A percentile compares a stretch with the other conserved stretches of the same genome.
These are phyloP conservation scores for Holothuria scabra DNA, from an alignment of 53 echinoderm and acorn worm genomes.

Conservation along the genomic window DNA sequence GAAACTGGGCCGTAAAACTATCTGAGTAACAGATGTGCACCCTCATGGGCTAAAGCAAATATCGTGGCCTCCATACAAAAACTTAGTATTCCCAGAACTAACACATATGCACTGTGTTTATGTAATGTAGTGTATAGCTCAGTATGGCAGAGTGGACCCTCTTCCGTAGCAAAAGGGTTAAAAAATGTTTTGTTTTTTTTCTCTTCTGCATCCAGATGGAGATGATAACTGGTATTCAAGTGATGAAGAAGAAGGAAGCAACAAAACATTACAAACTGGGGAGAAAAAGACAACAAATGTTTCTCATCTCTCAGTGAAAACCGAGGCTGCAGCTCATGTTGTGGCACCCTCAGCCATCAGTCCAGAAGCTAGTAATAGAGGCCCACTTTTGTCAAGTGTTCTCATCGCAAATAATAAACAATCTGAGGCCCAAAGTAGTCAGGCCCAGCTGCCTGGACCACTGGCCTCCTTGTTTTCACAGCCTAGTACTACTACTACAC, in stretches of 20 bases:
- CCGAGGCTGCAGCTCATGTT: neutral
- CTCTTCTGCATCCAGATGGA: conserved; percentile 26
- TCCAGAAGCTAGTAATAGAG: conserved; percentile 30
- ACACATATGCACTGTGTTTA: too few relatives aligned
- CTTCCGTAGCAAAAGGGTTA: too few relatives aligned
- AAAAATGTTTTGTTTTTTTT: too few relatives aligned
- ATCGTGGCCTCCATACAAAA: too few relatives aligned
- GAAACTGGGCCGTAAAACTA: too few relatives aligned
- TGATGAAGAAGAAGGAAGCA: conserved; percentile 80
- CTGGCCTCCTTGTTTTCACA: conserved; percentile 29
- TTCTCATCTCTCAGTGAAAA: neutral
- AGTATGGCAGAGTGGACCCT: too few relatives aligned
- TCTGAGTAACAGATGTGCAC: too few relatives aligned
- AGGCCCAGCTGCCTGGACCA: conserved; percentile 21
- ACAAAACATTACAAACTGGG: conserved; percentile 3
- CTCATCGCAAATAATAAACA: conserved; percentile 35
- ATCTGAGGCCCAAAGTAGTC: conserved; percentile 18
- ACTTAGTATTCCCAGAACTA: too few relatives aligned
- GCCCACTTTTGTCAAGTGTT: conserved; percentile 39
- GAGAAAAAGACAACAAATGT: neutral
- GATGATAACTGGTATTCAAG: conserved; percentile 98
- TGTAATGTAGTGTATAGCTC: too few relatives aligned
- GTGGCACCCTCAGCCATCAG: conserved; percentile 17
- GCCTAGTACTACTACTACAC: neutral
- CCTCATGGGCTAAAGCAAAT: too few relatives aligned